Evolutionary conservation across 2,888 invertebrate species (phyloP).

Genomic region (Cephus rjabovi): DNA sequence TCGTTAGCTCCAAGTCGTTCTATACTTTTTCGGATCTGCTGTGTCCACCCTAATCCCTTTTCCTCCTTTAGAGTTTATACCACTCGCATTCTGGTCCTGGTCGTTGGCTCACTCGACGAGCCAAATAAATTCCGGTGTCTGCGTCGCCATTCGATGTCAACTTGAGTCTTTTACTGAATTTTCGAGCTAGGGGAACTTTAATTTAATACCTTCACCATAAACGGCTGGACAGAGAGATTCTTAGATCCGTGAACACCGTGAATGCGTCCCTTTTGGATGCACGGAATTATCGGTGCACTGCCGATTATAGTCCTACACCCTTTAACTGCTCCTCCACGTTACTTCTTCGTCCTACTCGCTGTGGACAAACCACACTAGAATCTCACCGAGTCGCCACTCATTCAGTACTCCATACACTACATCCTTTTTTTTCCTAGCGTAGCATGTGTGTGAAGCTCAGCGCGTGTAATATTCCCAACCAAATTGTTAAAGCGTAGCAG

Average conservation of each 20-base stretch:
- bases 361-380: neutral
- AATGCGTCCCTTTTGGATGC: neutral
- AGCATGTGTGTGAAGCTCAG: neutral
- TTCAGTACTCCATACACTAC: neutral
- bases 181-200: neutral
- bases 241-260: neutral
- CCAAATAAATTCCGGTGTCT: conserved; percentile 19
- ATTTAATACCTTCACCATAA: neutral
- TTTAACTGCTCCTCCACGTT: neutral
- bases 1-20: neutral
- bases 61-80: neutral
- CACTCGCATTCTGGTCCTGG: neutral
- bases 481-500: neutral
- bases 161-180: conserved; percentile 12
- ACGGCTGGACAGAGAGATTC: neutral
- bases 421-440: neutral
- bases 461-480: neutral
- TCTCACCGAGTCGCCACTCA: neutral
- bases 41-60: neutral
- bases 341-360: neutral
- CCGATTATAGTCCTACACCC: neutral
- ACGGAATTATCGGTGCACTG: neutral
- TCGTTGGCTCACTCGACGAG: conserved; percentile 5
- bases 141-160: conserved; percentile 37
- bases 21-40: neutral